phyloP scores from a whole-genome alignment of 2,113 vertebrate genomes.

The Gavia stellata region DNA sequence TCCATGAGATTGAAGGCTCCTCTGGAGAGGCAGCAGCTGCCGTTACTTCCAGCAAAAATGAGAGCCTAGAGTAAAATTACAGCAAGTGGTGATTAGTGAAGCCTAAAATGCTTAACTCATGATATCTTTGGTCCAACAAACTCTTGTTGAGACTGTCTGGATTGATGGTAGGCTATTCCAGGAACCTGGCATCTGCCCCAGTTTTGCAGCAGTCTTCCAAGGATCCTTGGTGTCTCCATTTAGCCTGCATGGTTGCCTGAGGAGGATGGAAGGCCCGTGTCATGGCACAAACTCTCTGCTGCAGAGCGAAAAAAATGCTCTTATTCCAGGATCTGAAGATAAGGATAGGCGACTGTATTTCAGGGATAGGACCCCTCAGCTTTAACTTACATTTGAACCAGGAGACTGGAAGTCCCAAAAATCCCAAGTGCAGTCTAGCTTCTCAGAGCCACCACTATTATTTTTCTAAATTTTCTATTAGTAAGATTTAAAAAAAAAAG shows the following conservation, averaged over 20 bases:
- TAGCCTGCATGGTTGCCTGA: neutral
- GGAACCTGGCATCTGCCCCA: neutral
- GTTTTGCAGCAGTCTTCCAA: neutral
- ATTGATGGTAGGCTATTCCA: neutral
- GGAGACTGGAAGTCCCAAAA: neutral
- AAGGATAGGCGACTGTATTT: neutral
- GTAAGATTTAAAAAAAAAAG: neutral
- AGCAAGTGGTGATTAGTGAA: constrained; percentile 2
- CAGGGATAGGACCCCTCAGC: neutral
- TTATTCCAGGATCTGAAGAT: neutral
- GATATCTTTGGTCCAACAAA: neutral
- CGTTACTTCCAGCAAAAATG: neutral
- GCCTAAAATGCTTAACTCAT: neutral
- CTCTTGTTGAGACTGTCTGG: neutral
- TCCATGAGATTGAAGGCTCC: neutral
- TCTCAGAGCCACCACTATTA: neutral
- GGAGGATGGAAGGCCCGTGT: neutral
- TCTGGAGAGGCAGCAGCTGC: constrained; percentile 7
- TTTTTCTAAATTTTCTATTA: neutral
- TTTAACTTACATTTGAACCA: neutral
- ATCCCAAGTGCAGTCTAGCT: neutral
- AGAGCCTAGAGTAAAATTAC: neutral
- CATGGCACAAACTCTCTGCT: neutral
- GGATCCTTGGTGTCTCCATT: neutral
- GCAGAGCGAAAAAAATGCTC: neutral